Evolutionary conservation across 1,140 invertebrate genomes (phyloP), one percentile per base, ranked within the genome.

Genomic region (Helicoverpa armigera): DNA sequence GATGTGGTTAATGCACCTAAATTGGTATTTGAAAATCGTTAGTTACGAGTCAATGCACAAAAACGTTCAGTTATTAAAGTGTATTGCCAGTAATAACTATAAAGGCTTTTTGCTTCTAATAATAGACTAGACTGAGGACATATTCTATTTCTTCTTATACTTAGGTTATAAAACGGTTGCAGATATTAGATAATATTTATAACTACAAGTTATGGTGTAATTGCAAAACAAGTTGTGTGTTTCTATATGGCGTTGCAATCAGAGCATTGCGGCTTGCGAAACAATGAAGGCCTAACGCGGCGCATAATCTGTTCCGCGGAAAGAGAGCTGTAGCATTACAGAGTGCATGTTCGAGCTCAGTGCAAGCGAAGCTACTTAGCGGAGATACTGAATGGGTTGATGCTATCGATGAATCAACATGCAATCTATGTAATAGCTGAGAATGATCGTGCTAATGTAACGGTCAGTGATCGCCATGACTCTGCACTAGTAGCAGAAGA

Each of bases 251-350:
- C 80, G 84, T 86, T 88, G 85, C 87, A 91, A 91, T 90, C 90
- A 90, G 90, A 91, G 90, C 90, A 90, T 90, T 90, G 86, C 90
- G 77, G 60, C 79, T 91, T 90, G 90, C 86, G 85, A 91, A 89
- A 91, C 86, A 88, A 88, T 87, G 85, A 86, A 85, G 85, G 86
- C 85, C 83, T 81, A 86, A 65, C 83, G 82, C 79, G 88, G 75
- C 83, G 85, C 76, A 88, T 89, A 88, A 88, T 89, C 88, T 86
- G 88, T 90, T 90, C 84, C 83, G 83, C 82, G 78, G 88, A 85
- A 87, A 81, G 85, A 85, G 83, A 84, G 67, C 84, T 82, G 69
- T 75, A 86, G 78, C 76, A 86, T 85, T 82, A 82, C 50, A 65
- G 54, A 43, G 31, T 70, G 61, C 63, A 54, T 74, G 16, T 60